Percentiles rank a stretch among this genome's conserved stretches.
Evolutionary conservation across 2,113 vertebrate species (phyloP).

Genomic region (Atlantisia rogersi): DNA sequence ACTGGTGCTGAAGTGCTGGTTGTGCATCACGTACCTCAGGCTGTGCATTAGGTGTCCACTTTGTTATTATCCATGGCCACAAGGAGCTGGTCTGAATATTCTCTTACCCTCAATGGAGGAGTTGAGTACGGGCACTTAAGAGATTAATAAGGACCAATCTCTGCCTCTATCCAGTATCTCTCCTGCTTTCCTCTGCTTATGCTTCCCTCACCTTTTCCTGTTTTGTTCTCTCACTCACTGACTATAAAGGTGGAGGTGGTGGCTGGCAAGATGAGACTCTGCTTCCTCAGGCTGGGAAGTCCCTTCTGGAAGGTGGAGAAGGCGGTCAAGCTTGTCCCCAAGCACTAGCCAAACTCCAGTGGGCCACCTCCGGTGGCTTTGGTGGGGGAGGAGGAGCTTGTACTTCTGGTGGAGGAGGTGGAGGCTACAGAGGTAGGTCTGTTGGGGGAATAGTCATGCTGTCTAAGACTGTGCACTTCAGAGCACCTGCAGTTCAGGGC

Average conservation of each 20-base stretch:
- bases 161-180: background rate
- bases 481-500: background rate
- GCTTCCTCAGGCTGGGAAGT: slow-evolving; percentile 77
- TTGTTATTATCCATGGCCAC: background rate
- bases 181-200: background rate
- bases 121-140: background rate
- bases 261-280: slow-evolving; percentile 80
- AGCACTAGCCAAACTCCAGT: slow-evolving; percentile 81
- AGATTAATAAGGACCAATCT: background rate
- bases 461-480: background rate
- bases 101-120: background rate
- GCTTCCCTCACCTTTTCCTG: background rate
- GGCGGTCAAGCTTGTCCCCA: slow-evolving; percentile 85
- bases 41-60: background rate
- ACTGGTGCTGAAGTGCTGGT: background rate
- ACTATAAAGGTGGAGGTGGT: slow-evolving; percentile 82
- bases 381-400: slow-evolving; percentile 90
- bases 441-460: background rate
- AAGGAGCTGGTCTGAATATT: background rate
- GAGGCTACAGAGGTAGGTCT: slow-evolving; percentile 85
- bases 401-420: slow-evolving; percentile 87
- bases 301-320: slow-evolving; percentile 82
- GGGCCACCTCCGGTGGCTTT: slow-evolving; percentile 88
- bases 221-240: background rate
- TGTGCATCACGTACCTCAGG: background rate